Conservation (phyloP, 1,140 invertebrate species). For the Euura lappo region DNA sequence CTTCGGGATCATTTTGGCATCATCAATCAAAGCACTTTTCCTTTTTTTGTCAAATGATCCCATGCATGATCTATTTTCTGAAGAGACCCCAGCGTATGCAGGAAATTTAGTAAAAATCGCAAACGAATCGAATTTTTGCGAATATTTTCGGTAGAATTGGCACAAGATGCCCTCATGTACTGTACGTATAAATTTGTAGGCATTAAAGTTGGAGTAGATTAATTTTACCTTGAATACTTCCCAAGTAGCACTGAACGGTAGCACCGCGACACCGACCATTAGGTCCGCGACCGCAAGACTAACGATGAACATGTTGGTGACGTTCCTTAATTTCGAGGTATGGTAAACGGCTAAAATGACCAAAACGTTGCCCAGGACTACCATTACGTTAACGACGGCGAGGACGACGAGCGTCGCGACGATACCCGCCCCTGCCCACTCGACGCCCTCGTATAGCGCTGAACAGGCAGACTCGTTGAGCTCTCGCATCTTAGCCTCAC, state of each 20-base stretch:
- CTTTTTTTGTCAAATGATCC: too few species aligned
- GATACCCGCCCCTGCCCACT: constrained; percentile 77
- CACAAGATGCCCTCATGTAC: too few species aligned
- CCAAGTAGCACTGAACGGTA: constrained; percentile 88
- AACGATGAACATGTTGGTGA: constrained; percentile 95
- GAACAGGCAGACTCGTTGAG: constrained; percentile 79
- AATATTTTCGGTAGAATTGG: too few species aligned
- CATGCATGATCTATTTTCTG: too few species aligned
- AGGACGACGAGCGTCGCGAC: constrained; percentile 78
- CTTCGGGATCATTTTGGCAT: too few species aligned
- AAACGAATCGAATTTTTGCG: too few species aligned
- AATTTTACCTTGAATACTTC: constrained; percentile 82
- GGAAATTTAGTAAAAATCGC: too few species aligned
- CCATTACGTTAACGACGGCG: constrained; percentile 83
- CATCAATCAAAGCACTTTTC: too few species aligned
- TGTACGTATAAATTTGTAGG: too few species aligned
- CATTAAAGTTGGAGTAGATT: background rate
- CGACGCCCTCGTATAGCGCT: constrained; percentile 74
- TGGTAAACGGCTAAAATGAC: constrained; percentile 92
- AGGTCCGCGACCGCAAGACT: constrained; percentile 93
- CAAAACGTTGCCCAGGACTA: constrained; percentile 87
- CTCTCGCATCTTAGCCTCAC: constrained; percentile 48
- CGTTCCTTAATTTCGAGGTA: constrained; percentile 84
- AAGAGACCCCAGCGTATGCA: too few species aligned
- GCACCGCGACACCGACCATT: constrained; percentile 87